phyloP scores from a whole-genome alignment of 2,113 vertebrate species.

The Nymphicus hollandicus region DNA sequence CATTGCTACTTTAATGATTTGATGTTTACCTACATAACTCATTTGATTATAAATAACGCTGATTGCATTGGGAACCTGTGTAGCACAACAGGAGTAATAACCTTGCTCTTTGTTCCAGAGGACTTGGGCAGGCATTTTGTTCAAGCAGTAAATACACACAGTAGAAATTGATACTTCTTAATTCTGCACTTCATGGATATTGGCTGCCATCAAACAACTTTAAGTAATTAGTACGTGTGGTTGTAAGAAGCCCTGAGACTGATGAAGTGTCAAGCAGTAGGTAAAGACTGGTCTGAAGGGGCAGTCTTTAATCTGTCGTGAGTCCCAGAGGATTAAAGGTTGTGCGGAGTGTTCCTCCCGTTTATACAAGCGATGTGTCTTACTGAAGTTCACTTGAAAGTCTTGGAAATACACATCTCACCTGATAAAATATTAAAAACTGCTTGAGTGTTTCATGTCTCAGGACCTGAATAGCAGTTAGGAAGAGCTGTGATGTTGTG shows the following conservation, averaged over 20 bases:
- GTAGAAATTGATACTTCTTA: conserved; percentile 23
- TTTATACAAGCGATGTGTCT: background rate
- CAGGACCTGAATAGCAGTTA: background rate
- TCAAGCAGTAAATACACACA: background rate
- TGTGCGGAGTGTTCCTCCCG: background rate
- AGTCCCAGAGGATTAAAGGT: background rate
- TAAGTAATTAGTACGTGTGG: background rate
- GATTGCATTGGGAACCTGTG: conserved; percentile 9
- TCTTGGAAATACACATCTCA: background rate
- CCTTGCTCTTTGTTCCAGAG: conserved; percentile 1
- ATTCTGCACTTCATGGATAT: conserved; percentile 16
- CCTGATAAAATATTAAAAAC: background rate
- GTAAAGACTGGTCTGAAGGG: background rate
- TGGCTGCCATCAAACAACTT: conserved; percentile 16
- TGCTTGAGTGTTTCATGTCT: background rate
- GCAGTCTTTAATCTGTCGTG: background rate
- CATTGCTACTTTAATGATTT: conserved; percentile 6
- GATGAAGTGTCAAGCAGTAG: background rate
- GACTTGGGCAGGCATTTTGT: background rate
- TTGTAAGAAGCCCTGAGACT: background rate
- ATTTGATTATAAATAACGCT: conserved; percentile 47
- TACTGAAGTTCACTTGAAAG: background rate
- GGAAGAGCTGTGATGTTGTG: background rate
- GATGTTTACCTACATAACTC: conserved; percentile 25
- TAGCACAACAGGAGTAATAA: conserved; percentile 15